Base-by-base conservation (phyloP, 2,113 vertebrate genomes). In the Ceyx cyanopectus region DNA sequence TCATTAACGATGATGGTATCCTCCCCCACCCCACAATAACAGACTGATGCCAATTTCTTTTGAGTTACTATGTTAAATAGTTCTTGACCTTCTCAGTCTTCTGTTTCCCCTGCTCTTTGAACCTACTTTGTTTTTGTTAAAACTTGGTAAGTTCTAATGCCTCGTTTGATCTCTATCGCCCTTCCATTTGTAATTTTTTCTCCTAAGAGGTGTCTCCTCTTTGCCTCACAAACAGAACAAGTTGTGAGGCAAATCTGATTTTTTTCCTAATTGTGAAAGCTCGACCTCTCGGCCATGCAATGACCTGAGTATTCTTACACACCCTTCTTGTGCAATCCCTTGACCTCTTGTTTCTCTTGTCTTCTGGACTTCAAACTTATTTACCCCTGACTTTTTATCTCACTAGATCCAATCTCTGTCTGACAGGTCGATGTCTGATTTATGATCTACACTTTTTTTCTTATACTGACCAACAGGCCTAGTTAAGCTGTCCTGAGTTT, bases 231-330 rank as follows among this genome's bases (percentile, higher is more conserved):
- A 65, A 30, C 45, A 70, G 65, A 74, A 66, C 30, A 20, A 63
- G 19, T 62, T 92, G 61, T 88, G 69, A 80, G 60, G 32, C 24
- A 85, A 62, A 90, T 83, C 22, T 86, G 13, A 20, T 40, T 18
- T n/a, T 85, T 79, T 79, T 56, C 56, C 62, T 94, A 77, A 92
- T 86, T 70, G 77, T 89, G 73, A 84, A 90, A 69, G 5, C 46
- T 94, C 86, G 63, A 50, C 68, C 40, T 60, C 37, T 92, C 90
- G 79, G 74, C 78, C 82, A 45, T 58, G 62, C 72, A 83, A 69
- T 75, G 61, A 77, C 73, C 65, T 75, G 29, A 14, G 18, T 75
- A 43, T 86, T 57, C 65, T 77, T 92, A 65, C 40, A 67, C 24
- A 37, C 10, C 12, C 5, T 84, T 85, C 73, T 72, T 22, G 53